Base-by-base conservation (phyloP, 2,888 invertebrate genomes). In the Agrochola lota region DNA sequence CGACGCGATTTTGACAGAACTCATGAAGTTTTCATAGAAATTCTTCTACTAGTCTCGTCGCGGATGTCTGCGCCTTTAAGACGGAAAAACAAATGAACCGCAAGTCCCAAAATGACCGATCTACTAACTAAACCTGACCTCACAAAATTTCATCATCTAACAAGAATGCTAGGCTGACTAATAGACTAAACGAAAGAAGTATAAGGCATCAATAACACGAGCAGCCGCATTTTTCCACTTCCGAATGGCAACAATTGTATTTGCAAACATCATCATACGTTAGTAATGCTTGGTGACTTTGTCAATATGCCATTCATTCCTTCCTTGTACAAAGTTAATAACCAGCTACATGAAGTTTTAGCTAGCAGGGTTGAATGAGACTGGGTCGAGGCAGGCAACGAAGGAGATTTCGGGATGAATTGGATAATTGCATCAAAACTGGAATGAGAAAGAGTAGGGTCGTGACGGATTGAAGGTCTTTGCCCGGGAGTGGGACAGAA, bases 101-200 rank as follows among this genome's bases (percentile, higher is more conserved):
- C n/a, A 69, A 35, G 17, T 68, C 12, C 69, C 17, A 72, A 66
- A 80, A 67, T 57, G 40, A 23, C 40, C 30, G 40, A 11, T 59
- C 49, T 3, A 52, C 64, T 62, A 57, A 64, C 57, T 17, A 66
- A 64, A 78, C 57, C 63, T 70, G 81, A 77, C 77, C 74, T 72
- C 81, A 74, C 71, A 62, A 74, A 90, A 91, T 91, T 59, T 91
- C 90, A 91, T 92, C 91, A 91, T 90, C 89, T 90, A 93, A 92
- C 92, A 91, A 91, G 91, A 91, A 91, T 86, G 93, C 85, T 88
- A 89, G 87, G 86, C 90, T 93, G 92, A 93, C 91, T 93, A 93
- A 94, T 91, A 89, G 88, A 84, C 88, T 89, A 90, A 26, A 46
- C 30, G 17, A 49, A 68, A 30, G 15, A 55, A 0, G 17, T 23